Base-by-base conservation (phyloP, 2,113 vertebrate species). In the Pica pica region DNA sequence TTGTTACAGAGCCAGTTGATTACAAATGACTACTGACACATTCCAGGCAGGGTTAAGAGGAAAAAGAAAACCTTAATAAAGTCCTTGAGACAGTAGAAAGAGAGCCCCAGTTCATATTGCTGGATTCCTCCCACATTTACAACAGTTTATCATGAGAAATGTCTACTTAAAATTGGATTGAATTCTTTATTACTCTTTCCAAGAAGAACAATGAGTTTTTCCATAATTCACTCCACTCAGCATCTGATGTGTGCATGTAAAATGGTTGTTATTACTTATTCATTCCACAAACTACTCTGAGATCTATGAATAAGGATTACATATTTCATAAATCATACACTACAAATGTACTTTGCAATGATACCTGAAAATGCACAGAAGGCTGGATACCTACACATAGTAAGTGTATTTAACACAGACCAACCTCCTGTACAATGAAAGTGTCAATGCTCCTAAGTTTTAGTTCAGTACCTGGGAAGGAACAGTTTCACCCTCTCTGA, bases 121-220 rank as follows among this genome's bases (percentile, higher is more conserved):
- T 88, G 60, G 76, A 96, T 83, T 76, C 65, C 27, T 90, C 31
- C 61, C 11, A 69, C 41, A 52, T 83, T 86, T 78, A 79, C 53
- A 71, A 50, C 4, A 50, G 31, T 56, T 93, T 80, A 93, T 70
- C 7, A 46, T 49, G 49, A 91, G n/a, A 71, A 89, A 79, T 67
- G 41, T 64, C 65, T 76, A 71, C 65, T 83, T 47, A 94, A 75
- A 88, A 86, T 68, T 61, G 52, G 33, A 81, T 13, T 87, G 16
- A 96, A 95, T 90, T 69, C 56, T 63, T 87, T 83, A 79, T 84
- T 74, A 91, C 33, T 49, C 50, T 70, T 86, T 83, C 27, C 76
- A 92, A 80, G 63, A 93, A 67, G 49, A 81, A 56, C 50, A 79
- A 59, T 46, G 31, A 93, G 9, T 49, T 92, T 84, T 86, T 77